phyloP scores from a whole-genome alignment of 2,888 invertebrate genomes.

The Volucella inanis region DNA sequence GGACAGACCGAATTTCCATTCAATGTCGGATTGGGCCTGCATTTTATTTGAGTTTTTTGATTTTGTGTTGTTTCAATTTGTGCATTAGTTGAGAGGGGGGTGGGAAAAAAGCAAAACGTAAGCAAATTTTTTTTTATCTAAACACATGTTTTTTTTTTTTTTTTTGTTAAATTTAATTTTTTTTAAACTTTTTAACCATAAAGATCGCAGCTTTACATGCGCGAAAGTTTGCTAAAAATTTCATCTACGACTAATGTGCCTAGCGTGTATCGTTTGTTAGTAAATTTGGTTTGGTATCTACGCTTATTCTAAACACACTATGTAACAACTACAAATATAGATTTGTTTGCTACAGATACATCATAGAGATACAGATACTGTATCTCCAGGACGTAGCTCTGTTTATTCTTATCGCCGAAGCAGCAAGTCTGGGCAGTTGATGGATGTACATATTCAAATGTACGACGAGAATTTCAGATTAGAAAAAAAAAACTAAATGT shows the following conservation, averaged over 20 bases:
- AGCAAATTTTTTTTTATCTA: constrained; percentile 61
- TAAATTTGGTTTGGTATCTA: constrained; percentile 36
- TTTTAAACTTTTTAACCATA: not conserved
- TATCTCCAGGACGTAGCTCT: constrained; percentile 76
- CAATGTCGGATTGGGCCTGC: constrained; percentile 99
- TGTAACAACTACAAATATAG: constrained; percentile 60
- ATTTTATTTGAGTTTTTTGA: constrained; percentile 55
- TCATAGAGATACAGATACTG: constrained; percentile 78
- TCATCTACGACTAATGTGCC: constrained; percentile 41
- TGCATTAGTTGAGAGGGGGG: constrained; percentile 49
- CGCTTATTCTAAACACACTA: constrained; percentile 68
- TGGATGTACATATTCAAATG: constrained; percentile 79
- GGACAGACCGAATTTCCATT: constrained; percentile 99
- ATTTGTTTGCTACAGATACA: constrained; percentile 47
- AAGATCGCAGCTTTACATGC: constrained; percentile 49
- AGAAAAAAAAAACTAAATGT: constrained; percentile 26
- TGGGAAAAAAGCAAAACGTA: constrained; percentile 67
- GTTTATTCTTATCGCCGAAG: constrained; percentile 77
- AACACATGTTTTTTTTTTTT: constrained; percentile 8
- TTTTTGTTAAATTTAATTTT: constrained; percentile 15
- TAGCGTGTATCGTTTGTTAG: constrained; percentile 18
- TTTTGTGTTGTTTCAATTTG: constrained; percentile 50
- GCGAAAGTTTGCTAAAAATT: constrained; percentile 36
- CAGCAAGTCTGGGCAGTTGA: constrained; percentile 83
- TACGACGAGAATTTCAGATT: constrained; percentile 16